Evolutionary conservation across 2,797 vertebrate genomes (phyloP), one percentile per base, ranked within the genome.

Genomic region (Pangasius mekongensis): DNA sequence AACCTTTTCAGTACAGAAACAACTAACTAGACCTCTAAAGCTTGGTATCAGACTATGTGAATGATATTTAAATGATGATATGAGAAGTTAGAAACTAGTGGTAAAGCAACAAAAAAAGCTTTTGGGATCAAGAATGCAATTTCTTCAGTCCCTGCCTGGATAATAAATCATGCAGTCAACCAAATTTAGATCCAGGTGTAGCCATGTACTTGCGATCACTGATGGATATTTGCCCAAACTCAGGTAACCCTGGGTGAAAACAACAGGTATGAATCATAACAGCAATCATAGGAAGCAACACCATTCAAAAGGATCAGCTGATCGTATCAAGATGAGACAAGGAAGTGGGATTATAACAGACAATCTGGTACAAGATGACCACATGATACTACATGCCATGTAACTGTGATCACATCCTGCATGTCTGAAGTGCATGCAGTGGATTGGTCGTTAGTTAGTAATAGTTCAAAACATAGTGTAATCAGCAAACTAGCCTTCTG

Each of bases 251-350:
- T 62, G n/a, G 3, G 81, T 49, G 39, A 87, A 62, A 62, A 36
- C 16, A 64, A 18, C 80, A 74, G 49, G 20, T 76, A 64, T 76
- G 47, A 87, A 60, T 83, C 67, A 33, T 8, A 83, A 73, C 10
- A 60, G 52, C 6, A 20, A 83, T 49, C 43, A 83, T 22, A 82
- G 39, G 33, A 62, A 39, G 56, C 22, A 58, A 67, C 36, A 36
- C 30, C 36, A 74, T 39, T 58, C 10, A 62, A 11, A 64, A 2
- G 11, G n/a, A 39, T 54, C 82, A 47, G 43, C 30, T 56, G 47
- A 49, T 64, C 30, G n/a, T 56, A 14, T n/a, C 30, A 36, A 83
- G 20, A 74, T 33, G 54, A 52, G 52, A 71, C 33, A 30, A 73
- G 80, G 56, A 24, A 49, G 66, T 74, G 56, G 30, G 54, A 39